Percentiles rank a stretch among this genome's conserved stretches.
phyloP scores from a whole-genome alignment of 2,888 invertebrate genomes.

The Pecten maximus region DNA sequence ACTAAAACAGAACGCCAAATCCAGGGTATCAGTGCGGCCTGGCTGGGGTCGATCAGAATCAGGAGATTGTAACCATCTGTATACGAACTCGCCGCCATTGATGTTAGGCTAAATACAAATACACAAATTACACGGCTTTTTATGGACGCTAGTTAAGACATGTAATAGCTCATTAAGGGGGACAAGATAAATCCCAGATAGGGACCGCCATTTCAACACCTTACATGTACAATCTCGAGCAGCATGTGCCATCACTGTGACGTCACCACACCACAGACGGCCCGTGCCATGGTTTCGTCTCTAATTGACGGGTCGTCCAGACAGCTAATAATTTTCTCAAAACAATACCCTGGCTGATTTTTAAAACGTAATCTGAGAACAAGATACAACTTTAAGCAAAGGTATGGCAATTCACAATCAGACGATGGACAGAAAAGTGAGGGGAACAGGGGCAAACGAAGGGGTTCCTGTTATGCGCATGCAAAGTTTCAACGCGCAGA shows the following conservation, averaged over 20 bases:
- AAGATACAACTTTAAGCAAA: background rate
- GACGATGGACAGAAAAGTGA: background rate
- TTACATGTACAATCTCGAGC: background rate
- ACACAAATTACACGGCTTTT: constrained; percentile 35
- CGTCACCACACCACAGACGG: constrained; percentile 22
- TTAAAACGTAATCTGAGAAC: background rate
- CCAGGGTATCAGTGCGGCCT: background rate
- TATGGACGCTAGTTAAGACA: constrained; percentile 12
- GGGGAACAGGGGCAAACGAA: background rate
- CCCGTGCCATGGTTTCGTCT: background rate
- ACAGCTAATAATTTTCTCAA: background rate
- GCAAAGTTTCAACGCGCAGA: background rate
- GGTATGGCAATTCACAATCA: background rate
- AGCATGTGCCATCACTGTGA: constrained; percentile 7
- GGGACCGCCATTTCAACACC: constrained; percentile 29
- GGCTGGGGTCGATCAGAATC: constrained; percentile 13
- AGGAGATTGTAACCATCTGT: constrained; percentile 24
- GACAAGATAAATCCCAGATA: constrained; percentile 28
- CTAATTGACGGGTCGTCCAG: background rate
- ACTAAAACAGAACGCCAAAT: constrained; percentile 25
- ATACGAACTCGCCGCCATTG: background rate
- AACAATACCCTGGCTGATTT: background rate
- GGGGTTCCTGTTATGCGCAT: background rate
- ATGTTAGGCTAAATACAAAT: constrained; percentile 29
- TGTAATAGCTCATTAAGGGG: constrained; percentile 33